Evolutionary conservation across 2,113 vertebrate genomes (phyloP).

Genomic region (Albula goreensis): DNA sequence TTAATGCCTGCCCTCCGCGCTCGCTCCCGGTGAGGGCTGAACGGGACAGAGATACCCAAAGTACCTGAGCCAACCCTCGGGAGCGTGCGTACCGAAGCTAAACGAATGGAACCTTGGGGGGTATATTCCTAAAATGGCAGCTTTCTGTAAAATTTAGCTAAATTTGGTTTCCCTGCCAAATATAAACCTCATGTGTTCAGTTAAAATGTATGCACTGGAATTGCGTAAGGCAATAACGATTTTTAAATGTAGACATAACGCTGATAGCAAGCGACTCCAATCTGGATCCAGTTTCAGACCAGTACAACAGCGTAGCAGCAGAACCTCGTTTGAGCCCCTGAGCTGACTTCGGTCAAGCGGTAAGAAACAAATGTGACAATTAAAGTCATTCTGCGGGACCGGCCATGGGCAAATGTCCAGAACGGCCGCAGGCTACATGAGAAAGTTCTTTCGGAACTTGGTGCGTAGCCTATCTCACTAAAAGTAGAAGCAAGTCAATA

Average conservation of each 20-base stretch:
- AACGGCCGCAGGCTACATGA: no score
- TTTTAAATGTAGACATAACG: background rate
- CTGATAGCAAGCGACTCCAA: background rate
- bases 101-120: slow-evolving; percentile 26
- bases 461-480: no score
- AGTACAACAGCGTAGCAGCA: background rate
- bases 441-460: no score
- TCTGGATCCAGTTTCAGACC: background rate
- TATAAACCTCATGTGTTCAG: background rate
- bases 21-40: slow-evolving; percentile 1
- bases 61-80: slow-evolving; percentile 24
- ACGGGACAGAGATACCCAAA: slow-evolving; percentile 31
- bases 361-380: no score
- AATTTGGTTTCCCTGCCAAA: background rate
- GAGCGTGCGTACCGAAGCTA: slow-evolving; percentile 10
- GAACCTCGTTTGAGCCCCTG: background rate
- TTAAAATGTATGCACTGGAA: background rate
- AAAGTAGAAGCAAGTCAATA: no score
- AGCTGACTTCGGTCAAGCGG: no score
- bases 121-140: slow-evolving; percentile 30
- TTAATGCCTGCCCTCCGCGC: background rate
- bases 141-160: background rate
- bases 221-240: background rate
- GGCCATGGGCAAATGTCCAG: no score
- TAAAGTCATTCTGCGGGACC: no score